Evolutionary conservation across 2,888 invertebrate genomes (phyloP).

Genomic region (Petrophora chlorosata): DNA sequence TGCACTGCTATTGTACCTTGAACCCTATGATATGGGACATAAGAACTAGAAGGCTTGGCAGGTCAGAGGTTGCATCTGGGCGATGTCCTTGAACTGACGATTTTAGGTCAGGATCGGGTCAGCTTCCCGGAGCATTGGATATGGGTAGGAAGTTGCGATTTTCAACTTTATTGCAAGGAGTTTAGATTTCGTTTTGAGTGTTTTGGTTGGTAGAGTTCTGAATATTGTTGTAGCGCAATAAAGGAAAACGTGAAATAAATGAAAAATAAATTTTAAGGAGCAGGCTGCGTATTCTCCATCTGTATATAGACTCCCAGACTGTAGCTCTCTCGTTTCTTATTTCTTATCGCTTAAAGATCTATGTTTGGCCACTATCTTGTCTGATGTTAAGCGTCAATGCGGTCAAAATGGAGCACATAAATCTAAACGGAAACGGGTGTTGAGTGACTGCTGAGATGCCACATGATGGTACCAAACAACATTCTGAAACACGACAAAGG

Average conservation of each 20-base stretch:
- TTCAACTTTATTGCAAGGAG: not conserved
- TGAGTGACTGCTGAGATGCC: too few species aligned
- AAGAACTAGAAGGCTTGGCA: slow-evolving; percentile 13
- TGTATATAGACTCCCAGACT: too few species aligned
- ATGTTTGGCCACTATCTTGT: too few species aligned
- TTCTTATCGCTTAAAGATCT: too few species aligned
- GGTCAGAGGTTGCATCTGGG: slow-evolving; percentile 35
- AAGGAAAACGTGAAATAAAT: not conserved
- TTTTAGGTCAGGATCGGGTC: slow-evolving; percentile 50
- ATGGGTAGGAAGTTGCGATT: not conserved
- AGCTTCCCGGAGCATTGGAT: slow-evolving; percentile 33
- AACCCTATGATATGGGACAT: slow-evolving; percentile 8
- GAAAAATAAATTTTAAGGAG: not conserved
- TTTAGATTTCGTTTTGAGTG: not conserved
- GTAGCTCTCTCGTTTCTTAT: too few species aligned
- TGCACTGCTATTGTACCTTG: not conserved
- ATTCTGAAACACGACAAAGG: too few species aligned
- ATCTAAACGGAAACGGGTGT: too few species aligned
- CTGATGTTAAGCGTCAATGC: too few species aligned
- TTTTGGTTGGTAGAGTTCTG: not conserved
- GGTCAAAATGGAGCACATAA: too few species aligned
- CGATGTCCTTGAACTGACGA: slow-evolving; percentile 46
- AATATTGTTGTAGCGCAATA: not conserved
- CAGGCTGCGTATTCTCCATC: too few species aligned
- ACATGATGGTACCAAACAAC: too few species aligned